Evolutionary conservation across 2,888 invertebrate genomes (phyloP).

Genomic region (Synergus gifuensis): DNA sequence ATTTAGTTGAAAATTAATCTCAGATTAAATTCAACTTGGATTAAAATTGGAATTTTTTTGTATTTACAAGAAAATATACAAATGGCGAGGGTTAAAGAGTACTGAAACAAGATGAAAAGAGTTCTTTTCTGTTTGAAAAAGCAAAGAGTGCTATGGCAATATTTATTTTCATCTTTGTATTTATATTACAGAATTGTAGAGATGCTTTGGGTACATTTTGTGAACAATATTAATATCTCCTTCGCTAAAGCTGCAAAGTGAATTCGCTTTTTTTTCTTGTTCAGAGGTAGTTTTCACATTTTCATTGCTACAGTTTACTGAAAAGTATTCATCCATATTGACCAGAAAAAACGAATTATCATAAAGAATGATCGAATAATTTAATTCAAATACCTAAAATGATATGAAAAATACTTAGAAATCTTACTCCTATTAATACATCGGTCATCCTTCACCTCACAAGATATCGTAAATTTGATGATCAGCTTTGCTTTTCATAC

Average conservation of each 20-base stretch:
- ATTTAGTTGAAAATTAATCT: too few species aligned
- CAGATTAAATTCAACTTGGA: background rate
- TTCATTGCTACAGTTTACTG: constrained; percentile 38
- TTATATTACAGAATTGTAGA: constrained; percentile 60
- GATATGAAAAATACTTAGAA: constrained; percentile 41
- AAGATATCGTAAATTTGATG: constrained; percentile 30
- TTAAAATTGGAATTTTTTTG: constrained; percentile 46
- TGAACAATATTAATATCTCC: constrained; percentile 45
- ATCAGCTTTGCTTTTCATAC: constrained; percentile 25
- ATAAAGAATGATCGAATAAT: constrained; percentile 22
- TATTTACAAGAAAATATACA: constrained; percentile 75
- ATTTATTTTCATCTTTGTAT: constrained; percentile 64
- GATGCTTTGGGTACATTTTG: constrained; percentile 54
- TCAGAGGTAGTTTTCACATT: constrained; percentile 46
- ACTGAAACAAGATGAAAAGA: constrained; percentile 59
- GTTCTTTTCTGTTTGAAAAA: constrained; percentile 49
- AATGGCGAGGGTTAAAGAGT: constrained; percentile 41
- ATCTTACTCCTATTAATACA: constrained; percentile 28
- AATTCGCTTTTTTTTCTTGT: constrained; percentile 47
- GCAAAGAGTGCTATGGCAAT: constrained; percentile 49
- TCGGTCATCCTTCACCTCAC: constrained; percentile 31
- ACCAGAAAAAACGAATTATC: constrained; percentile 23
- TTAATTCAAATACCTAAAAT: constrained; percentile 24
- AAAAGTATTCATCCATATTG: constrained; percentile 45
- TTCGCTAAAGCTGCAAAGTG: constrained; percentile 44